Evolutionary conservation across 2,113 vertebrate genomes (phyloP).

Genomic region (Engystomops pustulosus): DNA sequence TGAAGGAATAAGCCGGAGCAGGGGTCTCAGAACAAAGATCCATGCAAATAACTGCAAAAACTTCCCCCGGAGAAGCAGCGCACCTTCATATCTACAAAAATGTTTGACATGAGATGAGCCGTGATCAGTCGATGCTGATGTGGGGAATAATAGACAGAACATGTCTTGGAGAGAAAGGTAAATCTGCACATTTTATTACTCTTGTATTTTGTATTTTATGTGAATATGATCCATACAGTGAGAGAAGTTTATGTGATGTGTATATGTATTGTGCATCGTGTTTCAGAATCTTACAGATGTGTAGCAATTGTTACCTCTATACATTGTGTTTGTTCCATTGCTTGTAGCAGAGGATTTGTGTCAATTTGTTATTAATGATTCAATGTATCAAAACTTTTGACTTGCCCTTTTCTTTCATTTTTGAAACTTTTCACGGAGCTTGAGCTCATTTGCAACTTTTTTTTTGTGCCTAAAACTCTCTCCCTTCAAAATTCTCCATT

Average conservation of each 20-base stretch:
- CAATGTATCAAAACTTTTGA: too few species aligned
- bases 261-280: too few species aligned
- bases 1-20: conserved; percentile 4
- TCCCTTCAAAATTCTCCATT: too few species aligned
- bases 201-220: background rate
- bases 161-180: background rate
- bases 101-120: background rate
- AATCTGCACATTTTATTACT: background rate
- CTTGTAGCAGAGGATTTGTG: background rate
- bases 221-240: background rate
- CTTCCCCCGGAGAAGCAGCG: background rate
- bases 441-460: too few species aligned
- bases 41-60: conserved; percentile 13
- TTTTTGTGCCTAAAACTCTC: too few species aligned
- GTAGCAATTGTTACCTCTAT: too few species aligned
- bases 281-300: too few species aligned
- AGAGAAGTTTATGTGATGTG: too few species aligned
- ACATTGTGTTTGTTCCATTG: background rate
- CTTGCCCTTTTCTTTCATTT: too few species aligned
- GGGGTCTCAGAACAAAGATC: conserved; percentile 13
- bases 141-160: background rate
- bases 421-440: too few species aligned
- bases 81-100: background rate
- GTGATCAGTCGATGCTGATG: background rate
- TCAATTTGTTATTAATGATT: too few species aligned